Evolutionary conservation across 2,797 vertebrate genomes (phyloP), one percentile per base, ranked within the genome.

Genomic region (Otolemur crassicaudatus): DNA sequence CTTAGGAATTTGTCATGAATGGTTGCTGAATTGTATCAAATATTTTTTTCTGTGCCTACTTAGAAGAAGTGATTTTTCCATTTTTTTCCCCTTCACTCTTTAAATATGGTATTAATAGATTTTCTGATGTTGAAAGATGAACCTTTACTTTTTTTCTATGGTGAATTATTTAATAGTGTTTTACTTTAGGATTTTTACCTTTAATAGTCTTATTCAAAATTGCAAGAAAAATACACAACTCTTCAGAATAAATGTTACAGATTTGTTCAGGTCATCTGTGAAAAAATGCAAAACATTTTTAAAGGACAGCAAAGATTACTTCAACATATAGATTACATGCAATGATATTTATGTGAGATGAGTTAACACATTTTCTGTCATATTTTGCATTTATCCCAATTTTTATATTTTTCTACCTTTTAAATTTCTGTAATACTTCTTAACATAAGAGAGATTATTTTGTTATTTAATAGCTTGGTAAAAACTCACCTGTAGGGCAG

Each of bases 81-180:
- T 8, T 67, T 91, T 40, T 40, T 40, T 23, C 34, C 29, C 58
- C 37, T 82, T 87, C 56, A 58, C 49, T 75, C 4, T 95, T 3
- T 61, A 79, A 61, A 91, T 37, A 69, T 40, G 13, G 7, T 85
- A 1, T 9, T 67, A 90, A 73, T 93, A 80, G 8, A 87, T 90
- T 96, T 93, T 91, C 70, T 93, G 72, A 87, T 80, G 23, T 34
- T n/a, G 34, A 90, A 80, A 73, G 7, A n/a, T 82, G 10, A 84
- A 90, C 67, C 72, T 94, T 95, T 86, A 72, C 27, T 49, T 84
- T 49, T 84, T 90, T 84, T 88, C 29, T 75, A 5, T 84, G 12
- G 34, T 81, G 43, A 94, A 69, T 89, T 90, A 80, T 69, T 63
- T 73, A 94, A 46, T 19, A 87, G 22, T 69, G 5, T n/a, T 94